Evolutionary conservation across 2,113 vertebrate species (phyloP), one percentile per base, ranked within the genome.

Genomic region (Pterocles orientalis): DNA sequence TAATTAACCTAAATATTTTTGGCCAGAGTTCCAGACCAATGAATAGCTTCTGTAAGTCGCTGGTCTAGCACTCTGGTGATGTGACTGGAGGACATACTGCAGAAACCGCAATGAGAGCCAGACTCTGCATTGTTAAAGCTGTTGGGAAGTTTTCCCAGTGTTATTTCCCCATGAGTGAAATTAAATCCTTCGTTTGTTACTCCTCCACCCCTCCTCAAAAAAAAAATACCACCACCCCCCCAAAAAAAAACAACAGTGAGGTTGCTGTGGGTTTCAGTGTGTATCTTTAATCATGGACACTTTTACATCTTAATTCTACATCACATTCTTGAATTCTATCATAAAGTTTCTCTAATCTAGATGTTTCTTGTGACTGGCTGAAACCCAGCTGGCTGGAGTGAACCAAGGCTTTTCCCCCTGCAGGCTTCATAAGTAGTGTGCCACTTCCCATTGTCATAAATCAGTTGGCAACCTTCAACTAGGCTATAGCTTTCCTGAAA

Each of bases 1-100:
- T 88, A 86, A 95, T 80, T 90, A 83, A 80, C 64, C 58, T 31
- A 77, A 66, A 77, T 93, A 61, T 61, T 88, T 92, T 88, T 90
- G 66, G 68, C 58, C 10, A 12, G 50, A 65, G 31, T 94, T 96
- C 31, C 51, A 72, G 62, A 65, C 29, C 39, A 53, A 1, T 50
- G 81, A 89, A 69, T 92, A 57, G 82, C 84, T 91, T 88, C 82
- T 7, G 1, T 87, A 79, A 94, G 39, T 95, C 90, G 92, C 61
- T 61, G 64, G 39, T 87, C 69, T 92, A 83, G 92, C 68, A 58
- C 87, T 91, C 41, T 45, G 60, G 20, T 85, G 87, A 48, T 82
- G 53, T 6, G 54, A 91, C 75, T 73, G 62, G 47, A 82, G 21
- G 62, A 82, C 36, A 26, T 76, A 75, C 18, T 69, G 78, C 81